Evolutionary conservation across 2,113 vertebrate genomes (phyloP).

Genomic region (Hydrochoerus hydrochaeris): DNA sequence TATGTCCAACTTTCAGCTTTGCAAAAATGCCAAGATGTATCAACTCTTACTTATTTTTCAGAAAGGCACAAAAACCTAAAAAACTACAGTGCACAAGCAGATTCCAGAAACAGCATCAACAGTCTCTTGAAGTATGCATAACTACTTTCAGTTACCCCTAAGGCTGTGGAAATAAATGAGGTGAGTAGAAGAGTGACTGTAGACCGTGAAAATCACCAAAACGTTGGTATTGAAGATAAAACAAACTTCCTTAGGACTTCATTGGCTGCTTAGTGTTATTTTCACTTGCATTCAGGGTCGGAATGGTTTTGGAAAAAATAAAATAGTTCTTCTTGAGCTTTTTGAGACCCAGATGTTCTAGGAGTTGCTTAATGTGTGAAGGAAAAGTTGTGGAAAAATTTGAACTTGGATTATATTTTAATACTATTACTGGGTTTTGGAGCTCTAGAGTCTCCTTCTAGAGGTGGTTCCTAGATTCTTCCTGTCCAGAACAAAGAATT

Average conservation of each 20-base stretch:
- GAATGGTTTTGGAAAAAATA: slow-evolving; percentile 83
- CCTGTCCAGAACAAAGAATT: not conserved
- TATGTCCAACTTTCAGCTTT: slow-evolving; percentile 5
- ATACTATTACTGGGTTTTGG: not conserved
- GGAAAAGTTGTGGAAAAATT: slow-evolving; percentile 82
- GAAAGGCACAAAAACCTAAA: slow-evolving; percentile 20
- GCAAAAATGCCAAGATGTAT: slow-evolving; percentile 50
- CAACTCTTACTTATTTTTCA: slow-evolving; percentile 59
- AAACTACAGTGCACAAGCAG: slow-evolving; percentile 48
- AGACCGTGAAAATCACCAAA: slow-evolving; percentile 62
- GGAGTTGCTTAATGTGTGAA: slow-evolving; percentile 87
- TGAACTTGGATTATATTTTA: not conserved
- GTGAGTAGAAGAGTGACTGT: not conserved
- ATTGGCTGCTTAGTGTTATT: slow-evolving; percentile 84
- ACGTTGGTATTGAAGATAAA: slow-evolving; percentile 61
- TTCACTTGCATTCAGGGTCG: slow-evolving; percentile 79
- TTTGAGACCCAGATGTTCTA: slow-evolving; percentile 82
- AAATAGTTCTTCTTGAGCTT: slow-evolving; percentile 85
- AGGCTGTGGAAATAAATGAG: not conserved
- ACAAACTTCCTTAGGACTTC: slow-evolving; percentile 64
- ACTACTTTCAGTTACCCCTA: slow-evolving; percentile 6
- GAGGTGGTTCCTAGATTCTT: not conserved
- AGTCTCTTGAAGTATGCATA: not conserved
- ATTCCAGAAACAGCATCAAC: not conserved
- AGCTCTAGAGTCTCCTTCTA: not conserved